Conservation (phyloP, 23 tunicate genomes). For the Botrylloides violaceus region DNA sequence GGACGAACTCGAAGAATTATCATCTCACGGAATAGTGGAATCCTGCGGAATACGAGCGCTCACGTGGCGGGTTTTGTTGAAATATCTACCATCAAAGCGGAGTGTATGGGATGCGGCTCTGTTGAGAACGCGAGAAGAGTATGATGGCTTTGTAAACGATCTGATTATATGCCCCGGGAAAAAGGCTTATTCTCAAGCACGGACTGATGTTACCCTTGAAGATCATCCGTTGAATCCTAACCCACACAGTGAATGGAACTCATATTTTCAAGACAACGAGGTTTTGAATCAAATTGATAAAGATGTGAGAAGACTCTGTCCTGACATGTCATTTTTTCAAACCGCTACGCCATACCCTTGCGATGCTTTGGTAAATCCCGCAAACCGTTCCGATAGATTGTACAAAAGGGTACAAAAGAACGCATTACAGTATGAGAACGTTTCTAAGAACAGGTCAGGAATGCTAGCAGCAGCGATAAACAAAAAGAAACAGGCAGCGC, state of each 20-base stretch:
- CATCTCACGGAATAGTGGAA: slow-evolving; percentile 53
- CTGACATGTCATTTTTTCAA: slow-evolving; percentile 95
- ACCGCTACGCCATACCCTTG: slow-evolving; percentile 83
- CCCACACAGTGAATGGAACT: slow-evolving; percentile 90
- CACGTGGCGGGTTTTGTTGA: slow-evolving; percentile 68
- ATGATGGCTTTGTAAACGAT: slow-evolving; percentile 60
- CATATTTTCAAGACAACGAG: slow-evolving; percentile 84
- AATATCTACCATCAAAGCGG: slow-evolving; percentile 44
- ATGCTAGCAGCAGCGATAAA: slow-evolving; percentile 34
- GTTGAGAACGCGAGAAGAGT: slow-evolving; percentile 37
- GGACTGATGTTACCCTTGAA: slow-evolving; percentile 25
- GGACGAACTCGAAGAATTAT: slow-evolving; percentile 17
- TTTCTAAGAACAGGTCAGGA: slow-evolving; percentile 52
- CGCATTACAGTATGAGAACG: slow-evolving; percentile 42
- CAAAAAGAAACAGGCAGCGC: slow-evolving; percentile 50
- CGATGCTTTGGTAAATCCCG: slow-evolving; percentile 26
- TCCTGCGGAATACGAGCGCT: slow-evolving; percentile 82
- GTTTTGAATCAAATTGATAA: slow-evolving; percentile 89
- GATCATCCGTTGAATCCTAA: slow-evolving; percentile 93
- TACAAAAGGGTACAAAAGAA: slow-evolving; percentile 63
- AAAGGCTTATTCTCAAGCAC: slow-evolving; percentile 13
- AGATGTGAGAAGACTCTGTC: slow-evolving; percentile 92
- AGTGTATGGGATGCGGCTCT: slow-evolving; percentile 30
- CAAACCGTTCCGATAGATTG: slow-evolving; percentile 41
- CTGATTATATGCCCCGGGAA: slow-evolving; percentile 66